Conservation (phyloP, 92 coral and sea anemone genomes). For the Zoanthus sociatus region DNA sequence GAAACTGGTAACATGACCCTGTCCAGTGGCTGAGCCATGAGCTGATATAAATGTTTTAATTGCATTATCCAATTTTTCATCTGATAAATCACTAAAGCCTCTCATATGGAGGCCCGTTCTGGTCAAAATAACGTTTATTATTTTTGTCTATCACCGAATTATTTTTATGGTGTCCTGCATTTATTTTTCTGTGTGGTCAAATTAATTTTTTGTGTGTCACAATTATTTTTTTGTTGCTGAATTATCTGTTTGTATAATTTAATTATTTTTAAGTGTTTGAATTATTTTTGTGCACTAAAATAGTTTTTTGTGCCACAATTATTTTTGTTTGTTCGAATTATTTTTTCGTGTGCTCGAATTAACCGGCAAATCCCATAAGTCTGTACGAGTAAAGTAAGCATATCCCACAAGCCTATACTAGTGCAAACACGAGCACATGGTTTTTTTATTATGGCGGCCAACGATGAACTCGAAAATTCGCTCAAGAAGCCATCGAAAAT, state of each 20-base stretch:
- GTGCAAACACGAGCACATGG: too few relatives aligned
- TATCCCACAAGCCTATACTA: too few relatives aligned
- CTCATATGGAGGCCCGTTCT: neutral
- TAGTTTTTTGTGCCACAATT: too few relatives aligned
- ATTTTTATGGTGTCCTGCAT: constrained; percentile 1
- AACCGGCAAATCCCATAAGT: constrained; percentile 9
- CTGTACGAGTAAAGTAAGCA: neutral
- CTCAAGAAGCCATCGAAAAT: constrained; percentile 6
- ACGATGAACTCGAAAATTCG: neutral
- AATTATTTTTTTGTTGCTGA: neutral
- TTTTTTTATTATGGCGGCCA: neutral
- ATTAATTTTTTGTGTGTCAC: neutral
- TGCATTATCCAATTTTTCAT: constrained; percentile 20
- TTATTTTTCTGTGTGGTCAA: neutral
- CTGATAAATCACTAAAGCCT: constrained; percentile 22
- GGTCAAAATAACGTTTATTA: too few relatives aligned
- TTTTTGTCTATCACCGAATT: too few relatives aligned
- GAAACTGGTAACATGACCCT: constrained; percentile 30
- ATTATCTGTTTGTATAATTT: neutral
- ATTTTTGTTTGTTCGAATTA: neutral
- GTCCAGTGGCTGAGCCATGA: constrained; percentile 31
- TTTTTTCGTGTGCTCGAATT: constrained; percentile 4
- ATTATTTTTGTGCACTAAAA: too few relatives aligned
- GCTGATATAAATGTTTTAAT: constrained; percentile 25
- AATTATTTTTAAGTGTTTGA: too few relatives aligned